Conservation (phyloP, 92 coral and sea anemone species). For the Epizoanthus rinbou region DNA sequence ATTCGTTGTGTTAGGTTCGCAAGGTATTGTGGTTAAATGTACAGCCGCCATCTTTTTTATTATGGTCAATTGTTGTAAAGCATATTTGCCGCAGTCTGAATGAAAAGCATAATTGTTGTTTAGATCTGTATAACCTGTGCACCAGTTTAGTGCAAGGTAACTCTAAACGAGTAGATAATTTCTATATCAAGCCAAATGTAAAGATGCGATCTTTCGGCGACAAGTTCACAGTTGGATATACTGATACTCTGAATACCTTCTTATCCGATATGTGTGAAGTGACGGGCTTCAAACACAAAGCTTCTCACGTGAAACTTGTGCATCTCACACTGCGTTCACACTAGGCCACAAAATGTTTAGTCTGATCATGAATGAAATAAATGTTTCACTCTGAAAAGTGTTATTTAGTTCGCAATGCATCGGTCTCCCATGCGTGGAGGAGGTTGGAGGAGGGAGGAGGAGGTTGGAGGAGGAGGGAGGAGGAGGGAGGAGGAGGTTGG, state of each 20-base stretch:
- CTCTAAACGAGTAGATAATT: not conserved
- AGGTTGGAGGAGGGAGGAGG: no score
- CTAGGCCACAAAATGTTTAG: no score
- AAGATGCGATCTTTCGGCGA: not conserved
- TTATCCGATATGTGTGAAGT: not conserved
- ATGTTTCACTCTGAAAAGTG: no score
- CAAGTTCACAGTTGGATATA: not conserved
- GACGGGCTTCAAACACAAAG: not conserved
- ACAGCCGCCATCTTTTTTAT: no score
- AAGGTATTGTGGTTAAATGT: no score
- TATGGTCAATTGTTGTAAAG: conserved; percentile 25
- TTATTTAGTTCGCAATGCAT: no score
- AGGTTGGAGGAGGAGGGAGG: no score
- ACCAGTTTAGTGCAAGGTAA: not conserved
- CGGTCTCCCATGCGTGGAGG: no score
- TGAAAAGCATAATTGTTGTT: conserved; percentile 4
- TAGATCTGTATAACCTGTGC: not conserved
- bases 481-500: no score
- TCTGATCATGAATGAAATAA: no score
- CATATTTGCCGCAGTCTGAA: not conserved
- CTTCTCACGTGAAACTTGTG: not conserved
- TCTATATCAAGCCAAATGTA: conserved; percentile 6
- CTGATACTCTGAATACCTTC: not conserved
- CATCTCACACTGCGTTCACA: not conserved
- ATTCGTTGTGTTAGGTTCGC: no score